Evolutionary conservation across 2,888 invertebrate species (phyloP).

Genomic region (Emesis furor): DNA sequence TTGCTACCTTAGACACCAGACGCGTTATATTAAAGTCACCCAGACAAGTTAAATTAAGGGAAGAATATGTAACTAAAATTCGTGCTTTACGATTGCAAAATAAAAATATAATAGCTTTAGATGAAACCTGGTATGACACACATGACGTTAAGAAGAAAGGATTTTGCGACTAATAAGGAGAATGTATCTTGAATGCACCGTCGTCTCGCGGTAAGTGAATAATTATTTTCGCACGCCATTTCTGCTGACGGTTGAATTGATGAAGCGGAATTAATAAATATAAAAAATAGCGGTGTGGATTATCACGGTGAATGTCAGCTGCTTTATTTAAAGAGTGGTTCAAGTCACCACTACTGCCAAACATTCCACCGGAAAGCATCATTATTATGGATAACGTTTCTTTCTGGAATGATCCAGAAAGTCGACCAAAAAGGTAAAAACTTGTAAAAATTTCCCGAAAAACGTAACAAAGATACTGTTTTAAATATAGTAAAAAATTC

Average conservation of each 20-base stretch:
- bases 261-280: neutral
- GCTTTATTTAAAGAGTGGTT: constrained; percentile 4
- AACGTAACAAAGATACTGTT: neutral
- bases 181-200: neutral
- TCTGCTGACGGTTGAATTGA: constrained; percentile 1
- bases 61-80: neutral
- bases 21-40: neutral
- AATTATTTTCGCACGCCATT: constrained; percentile 4
- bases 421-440: neutral
- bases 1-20: neutral
- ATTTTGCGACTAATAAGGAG: neutral
- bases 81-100: constrained; percentile 8
- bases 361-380: neutral
- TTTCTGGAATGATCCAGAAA: neutral
- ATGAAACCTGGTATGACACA: neutral
- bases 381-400: neutral
- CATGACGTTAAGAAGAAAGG: constrained; percentile 10
- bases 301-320: too few relatives aligned
- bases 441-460: neutral
- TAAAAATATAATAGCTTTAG: constrained; percentile 11
- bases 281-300: too few relatives aligned
- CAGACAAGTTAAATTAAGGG: neutral
- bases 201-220: constrained; percentile 11
- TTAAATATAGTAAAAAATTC: neutral
- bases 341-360: neutral